Percentiles rank a stretch among this genome's conserved stretches.
These are phyloP conservation scores for Brachyhypopomus gauderio DNA, from an alignment of 2,113 vertebrate genomes.

Conservation along the genomic window DNA sequence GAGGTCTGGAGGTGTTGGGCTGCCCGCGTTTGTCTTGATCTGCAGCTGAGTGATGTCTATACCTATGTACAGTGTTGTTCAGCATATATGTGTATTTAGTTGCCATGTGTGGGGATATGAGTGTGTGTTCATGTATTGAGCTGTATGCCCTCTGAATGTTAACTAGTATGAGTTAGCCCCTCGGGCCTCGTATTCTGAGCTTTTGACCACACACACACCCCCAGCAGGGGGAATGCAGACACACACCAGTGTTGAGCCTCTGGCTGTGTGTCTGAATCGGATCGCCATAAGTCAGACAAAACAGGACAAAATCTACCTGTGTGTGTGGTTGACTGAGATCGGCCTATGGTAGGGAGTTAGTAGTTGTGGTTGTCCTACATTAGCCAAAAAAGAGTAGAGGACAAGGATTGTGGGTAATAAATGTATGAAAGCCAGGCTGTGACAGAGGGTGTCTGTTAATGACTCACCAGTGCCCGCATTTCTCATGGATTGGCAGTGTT, in stretches of 20 bases:
- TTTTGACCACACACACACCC: not conserved
- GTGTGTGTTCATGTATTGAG: not conserved
- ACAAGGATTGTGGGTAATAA: not conserved
- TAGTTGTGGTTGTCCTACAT: not conserved
- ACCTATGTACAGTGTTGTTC: not conserved
- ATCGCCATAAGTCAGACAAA: conserved; percentile 17
- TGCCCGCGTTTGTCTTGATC: too few species aligned
- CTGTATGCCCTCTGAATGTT: not conserved
- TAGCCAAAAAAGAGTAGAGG: not conserved
- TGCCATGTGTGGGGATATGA: conserved; percentile 8
- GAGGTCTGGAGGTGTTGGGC: too few species aligned
- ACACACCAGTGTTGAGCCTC: conserved; percentile 21
- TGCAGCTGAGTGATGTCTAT: too few species aligned
- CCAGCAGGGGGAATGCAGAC: not conserved
- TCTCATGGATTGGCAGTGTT: not conserved
- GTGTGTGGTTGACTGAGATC: not conserved
- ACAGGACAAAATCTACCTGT: too few species aligned
- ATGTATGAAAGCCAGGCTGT: not conserved
- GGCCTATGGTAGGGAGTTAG: not conserved
- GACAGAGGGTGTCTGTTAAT: not conserved
- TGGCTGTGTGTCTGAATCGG: conserved; percentile 27
- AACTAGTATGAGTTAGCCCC: not conserved
- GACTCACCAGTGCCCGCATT: not conserved
- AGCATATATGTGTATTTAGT: not conserved
- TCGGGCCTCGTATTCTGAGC: too few species aligned